These are phyloP conservation scores for Ispidina picta DNA, from an alignment of 2,797 vertebrate species.

Conservation along the genomic window DNA sequence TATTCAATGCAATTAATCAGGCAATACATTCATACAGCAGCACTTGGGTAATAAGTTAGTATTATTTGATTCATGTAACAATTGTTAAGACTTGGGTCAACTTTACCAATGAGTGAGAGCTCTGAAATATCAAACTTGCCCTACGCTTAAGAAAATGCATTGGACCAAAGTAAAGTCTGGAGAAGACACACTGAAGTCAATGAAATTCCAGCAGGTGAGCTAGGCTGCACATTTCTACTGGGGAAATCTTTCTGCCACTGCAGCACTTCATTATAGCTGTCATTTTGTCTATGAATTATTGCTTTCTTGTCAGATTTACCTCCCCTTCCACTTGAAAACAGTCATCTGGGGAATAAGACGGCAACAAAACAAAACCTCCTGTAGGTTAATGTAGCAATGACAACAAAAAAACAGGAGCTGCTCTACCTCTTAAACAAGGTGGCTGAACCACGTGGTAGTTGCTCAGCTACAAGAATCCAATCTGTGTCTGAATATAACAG, in stretches of 20 bases:
- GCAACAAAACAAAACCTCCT: constrained; percentile 25
- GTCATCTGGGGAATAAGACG: neutral
- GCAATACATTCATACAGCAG: neutral
- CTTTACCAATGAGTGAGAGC: neutral
- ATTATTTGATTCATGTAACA: neutral
- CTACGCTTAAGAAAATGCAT: neutral
- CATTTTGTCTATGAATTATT: constrained; percentile 54
- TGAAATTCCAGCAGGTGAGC: neutral
- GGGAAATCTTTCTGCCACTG: neutral
- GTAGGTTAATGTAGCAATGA: neutral
- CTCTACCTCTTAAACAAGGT: neutral
- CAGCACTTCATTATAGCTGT: constrained; percentile 25
- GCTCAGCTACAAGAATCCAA: neutral
- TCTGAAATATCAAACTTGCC: neutral
- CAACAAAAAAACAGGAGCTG: neutral
- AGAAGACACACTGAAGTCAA: neutral
- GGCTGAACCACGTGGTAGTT: neutral
- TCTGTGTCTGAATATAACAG: neutral
- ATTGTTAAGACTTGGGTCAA: neutral
- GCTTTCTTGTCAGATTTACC: constrained; percentile 47
- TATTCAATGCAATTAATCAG: neutral
- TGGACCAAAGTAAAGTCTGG: neutral
- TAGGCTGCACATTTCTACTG: neutral
- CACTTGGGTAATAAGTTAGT: neutral
- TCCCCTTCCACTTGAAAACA: constrained; percentile 37